A percentile compares a stretch with the other conserved stretches of the same genome.
Evolutionary conservation across 2,113 vertebrate genomes (phyloP).

Genomic region (Bucco capensis): DNA sequence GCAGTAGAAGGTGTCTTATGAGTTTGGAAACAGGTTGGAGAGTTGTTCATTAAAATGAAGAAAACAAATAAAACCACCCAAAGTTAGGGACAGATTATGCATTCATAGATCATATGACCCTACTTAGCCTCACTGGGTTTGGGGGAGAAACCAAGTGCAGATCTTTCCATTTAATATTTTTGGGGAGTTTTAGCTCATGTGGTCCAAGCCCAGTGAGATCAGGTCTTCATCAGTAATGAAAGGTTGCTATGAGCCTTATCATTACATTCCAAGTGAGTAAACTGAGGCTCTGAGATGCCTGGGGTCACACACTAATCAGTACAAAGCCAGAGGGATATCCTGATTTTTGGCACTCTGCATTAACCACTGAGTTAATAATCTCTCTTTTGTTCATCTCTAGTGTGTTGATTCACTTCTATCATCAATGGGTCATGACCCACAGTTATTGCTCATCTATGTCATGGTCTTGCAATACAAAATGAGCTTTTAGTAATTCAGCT

Average conservation of each 20-base stretch:
- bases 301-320: constrained; percentile 4
- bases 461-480: not conserved
- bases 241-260: not conserved
- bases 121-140: not conserved
- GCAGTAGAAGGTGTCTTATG: not conserved
- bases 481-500: constrained; percentile 5
- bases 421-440: not conserved
- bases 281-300: not conserved
- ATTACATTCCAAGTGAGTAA: not conserved
- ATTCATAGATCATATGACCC: not conserved
- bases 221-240: not conserved
- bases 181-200: not conserved
- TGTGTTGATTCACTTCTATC: not conserved
- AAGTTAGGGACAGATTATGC: not conserved
- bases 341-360: constrained; percentile 13
- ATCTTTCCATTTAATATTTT: not conserved
- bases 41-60: not conserved
- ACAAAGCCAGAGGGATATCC: not conserved
- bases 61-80: not conserved
- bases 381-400: not conserved
- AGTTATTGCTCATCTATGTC: not conserved
- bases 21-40: not conserved
- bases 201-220: not conserved
- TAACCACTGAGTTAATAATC: constrained; percentile 8
- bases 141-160: not conserved